Evolutionary conservation across 2,888 invertebrate genomes (phyloP).

Genomic region (Hybos culiciformis): DNA sequence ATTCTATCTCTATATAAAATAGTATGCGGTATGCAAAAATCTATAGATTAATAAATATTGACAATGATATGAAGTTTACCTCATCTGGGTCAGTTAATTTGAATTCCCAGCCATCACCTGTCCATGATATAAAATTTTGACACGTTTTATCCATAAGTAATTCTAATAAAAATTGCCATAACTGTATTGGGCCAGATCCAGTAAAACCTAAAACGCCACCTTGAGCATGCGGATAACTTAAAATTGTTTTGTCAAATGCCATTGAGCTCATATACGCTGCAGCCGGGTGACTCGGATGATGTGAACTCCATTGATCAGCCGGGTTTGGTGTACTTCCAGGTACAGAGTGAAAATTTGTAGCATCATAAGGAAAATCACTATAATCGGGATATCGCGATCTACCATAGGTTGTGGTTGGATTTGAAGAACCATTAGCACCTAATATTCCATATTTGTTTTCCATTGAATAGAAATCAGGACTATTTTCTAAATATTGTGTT

Average conservation of each 20-base stretch:
- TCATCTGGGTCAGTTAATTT: conserved; percentile 97
- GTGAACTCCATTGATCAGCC: conserved; percentile 39
- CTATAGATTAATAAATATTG: background rate
- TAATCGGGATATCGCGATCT: conserved; percentile 35
- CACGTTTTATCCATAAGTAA: conserved; percentile 90
- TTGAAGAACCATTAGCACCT: conserved; percentile 14
- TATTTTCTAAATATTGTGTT: conserved; percentile 18
- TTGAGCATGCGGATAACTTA: conserved; percentile 28
- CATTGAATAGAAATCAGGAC: conserved; percentile 16
- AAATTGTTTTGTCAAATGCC: conserved; percentile 32
- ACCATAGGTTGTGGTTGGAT: conserved; percentile 12
- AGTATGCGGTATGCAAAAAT: too few species aligned
- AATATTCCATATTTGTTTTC: conserved; percentile 15
- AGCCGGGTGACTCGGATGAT: conserved; percentile 40
- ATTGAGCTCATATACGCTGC: conserved; percentile 42
- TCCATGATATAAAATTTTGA: conserved; percentile 96
- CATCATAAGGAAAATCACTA: conserved; percentile 44
- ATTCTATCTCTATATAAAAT: too few species aligned
- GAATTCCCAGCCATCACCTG: conserved; percentile 98
- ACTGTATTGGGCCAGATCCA: conserved; percentile 91
- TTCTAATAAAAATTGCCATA: conserved; percentile 96
- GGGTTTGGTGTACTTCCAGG: conserved; percentile 43
- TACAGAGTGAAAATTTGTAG: conserved; percentile 60
- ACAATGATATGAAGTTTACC: conserved; percentile 37
- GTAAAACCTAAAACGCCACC: conserved; percentile 45